A percentile compares a stretch with the other conserved stretches of the same genome.
phyloP scores from a whole-genome alignment of 2,888 invertebrate species.

The Stenolophus ochropezus region DNA sequence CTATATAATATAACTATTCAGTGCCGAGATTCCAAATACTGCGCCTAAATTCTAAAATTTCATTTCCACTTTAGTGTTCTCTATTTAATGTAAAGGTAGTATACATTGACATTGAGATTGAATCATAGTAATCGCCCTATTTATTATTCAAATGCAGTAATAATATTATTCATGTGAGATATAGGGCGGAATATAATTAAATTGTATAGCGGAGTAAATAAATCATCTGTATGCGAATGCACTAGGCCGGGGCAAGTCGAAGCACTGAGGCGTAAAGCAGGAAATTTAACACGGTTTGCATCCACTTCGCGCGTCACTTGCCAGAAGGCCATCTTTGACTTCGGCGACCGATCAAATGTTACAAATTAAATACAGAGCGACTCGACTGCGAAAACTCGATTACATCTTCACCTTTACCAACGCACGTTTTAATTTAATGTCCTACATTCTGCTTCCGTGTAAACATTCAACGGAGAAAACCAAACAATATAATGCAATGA shows the following conservation, averaged over 20 bases:
- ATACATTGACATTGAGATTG: not conserved
- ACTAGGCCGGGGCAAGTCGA: not conserved
- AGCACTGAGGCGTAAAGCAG: constrained; percentile 34
- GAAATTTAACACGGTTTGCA: constrained; percentile 42
- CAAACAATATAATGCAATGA: no score
- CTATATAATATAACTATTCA: no score
- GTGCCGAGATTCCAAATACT: no score
- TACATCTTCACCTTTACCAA: not conserved
- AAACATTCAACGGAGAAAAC: no score
- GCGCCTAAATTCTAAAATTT: no score
- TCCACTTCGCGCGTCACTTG: not conserved
- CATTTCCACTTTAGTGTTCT: no score
- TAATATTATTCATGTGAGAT: not conserved
- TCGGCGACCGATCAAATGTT: constrained; percentile 20
- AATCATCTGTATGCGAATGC: not conserved
- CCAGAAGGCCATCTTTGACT: not conserved
- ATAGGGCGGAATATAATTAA: not conserved
- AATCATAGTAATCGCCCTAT: not conserved
- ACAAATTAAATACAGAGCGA: constrained; percentile 44
- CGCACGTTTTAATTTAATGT: no score
- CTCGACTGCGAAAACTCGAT: not conserved
- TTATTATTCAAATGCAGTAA: not conserved
- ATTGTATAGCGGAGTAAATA: not conserved
- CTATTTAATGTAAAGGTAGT: no score
- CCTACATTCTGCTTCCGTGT: no score